Evolutionary conservation across 2,888 invertebrate genomes (phyloP).

Genomic region (Agrochola macilenta): DNA sequence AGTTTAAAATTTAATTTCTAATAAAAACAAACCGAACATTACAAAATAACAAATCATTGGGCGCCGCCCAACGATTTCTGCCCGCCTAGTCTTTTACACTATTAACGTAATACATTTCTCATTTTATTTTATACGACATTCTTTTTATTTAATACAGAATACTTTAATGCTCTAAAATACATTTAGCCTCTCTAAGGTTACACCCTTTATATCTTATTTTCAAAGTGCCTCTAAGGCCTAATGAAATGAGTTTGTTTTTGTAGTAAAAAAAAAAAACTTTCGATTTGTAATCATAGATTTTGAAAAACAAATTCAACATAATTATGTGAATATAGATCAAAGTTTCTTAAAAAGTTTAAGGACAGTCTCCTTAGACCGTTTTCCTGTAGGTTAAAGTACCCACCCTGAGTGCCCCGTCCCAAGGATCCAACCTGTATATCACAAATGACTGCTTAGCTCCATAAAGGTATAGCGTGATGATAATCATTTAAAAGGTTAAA

Average conservation of each 20-base stretch:
- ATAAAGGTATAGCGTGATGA: no score
- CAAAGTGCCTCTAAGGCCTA: not conserved
- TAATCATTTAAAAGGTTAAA: no score
- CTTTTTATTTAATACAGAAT: not conserved
- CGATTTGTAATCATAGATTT: no score
- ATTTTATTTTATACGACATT: not conserved
- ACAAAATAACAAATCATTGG: not conserved
- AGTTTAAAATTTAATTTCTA: not conserved
- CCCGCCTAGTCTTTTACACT: slow-evolving; percentile 25
- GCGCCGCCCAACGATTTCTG: slow-evolving; percentile 4
- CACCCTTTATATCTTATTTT: slow-evolving; percentile 3
- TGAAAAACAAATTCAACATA: no score
- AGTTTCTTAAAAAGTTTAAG: no score
- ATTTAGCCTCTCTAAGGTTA: not conserved
- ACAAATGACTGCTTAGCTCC: no score
- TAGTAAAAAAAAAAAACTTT: no score
- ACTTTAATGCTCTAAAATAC: not conserved
- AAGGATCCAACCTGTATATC: no score
- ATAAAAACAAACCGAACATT: not conserved
- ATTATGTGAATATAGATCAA: no score
- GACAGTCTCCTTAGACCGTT: no score
- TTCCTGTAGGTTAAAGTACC: no score
- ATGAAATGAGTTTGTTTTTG: not conserved
- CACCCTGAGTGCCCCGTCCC: no score
- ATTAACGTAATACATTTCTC: not conserved